phyloP scores from a whole-genome alignment of 2,113 vertebrate genomes.

The Xenotilapia longispinis region DNA sequence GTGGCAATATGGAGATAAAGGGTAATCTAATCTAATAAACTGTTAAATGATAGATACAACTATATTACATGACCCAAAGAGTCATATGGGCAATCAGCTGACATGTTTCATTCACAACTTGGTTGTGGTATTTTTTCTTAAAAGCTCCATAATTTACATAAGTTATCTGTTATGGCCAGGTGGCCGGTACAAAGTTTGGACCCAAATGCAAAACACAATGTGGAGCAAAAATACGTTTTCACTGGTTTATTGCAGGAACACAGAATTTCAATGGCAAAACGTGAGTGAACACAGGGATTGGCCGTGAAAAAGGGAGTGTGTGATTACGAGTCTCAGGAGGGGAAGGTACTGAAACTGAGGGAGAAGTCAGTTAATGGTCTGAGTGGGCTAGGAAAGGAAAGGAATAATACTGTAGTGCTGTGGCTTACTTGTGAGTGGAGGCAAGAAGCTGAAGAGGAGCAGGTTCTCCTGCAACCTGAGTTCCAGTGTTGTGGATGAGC shows the following conservation, averaged over 20 bases:
- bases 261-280: neutral
- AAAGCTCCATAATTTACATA: neutral
- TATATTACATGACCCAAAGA: neutral
- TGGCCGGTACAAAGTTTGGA: neutral
- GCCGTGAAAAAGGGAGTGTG: neutral
- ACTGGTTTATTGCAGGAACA: neutral
- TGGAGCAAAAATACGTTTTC: neutral
- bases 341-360: neutral
- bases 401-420: neutral
- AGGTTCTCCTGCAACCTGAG: rapidly evolving
- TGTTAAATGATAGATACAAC: neutral
- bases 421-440: neutral
- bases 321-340: neutral
- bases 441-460: neutral
- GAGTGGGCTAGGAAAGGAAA: neutral
- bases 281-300: neutral
- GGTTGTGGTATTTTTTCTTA: neutral
- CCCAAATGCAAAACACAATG: neutral
- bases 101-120: neutral
- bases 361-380: neutral
- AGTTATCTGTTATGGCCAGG: neutral
- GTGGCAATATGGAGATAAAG: neutral
- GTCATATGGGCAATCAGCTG: neutral
- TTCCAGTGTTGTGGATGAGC: neutral
- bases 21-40: neutral